Percentiles rank a stretch among this genome's conserved stretches.
Evolutionary conservation across 2,888 invertebrate species (phyloP).

Genomic region (Hymenopus coronatus): DNA sequence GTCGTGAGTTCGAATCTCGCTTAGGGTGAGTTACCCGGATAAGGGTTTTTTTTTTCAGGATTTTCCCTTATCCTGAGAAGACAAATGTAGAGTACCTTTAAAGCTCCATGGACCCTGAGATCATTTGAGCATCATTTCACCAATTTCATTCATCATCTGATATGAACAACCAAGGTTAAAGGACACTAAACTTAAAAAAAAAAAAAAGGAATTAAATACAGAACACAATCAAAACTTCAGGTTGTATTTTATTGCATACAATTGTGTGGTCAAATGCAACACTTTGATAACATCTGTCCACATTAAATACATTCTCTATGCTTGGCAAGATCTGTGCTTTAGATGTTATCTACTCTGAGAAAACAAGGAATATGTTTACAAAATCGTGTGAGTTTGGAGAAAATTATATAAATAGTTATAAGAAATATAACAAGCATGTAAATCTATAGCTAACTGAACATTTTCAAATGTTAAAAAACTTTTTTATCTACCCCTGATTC

Average conservation of each 20-base stretch:
- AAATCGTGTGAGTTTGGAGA: neutral
- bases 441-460: neutral
- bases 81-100: too few species aligned
- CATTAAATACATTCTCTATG: neutral
- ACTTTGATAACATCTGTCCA: neutral
- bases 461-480: neutral
- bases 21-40: too few species aligned
- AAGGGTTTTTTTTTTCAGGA: too few species aligned
- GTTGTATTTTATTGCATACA: neutral
- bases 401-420: slow-evolving; percentile 6
- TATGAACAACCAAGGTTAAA: too few species aligned
- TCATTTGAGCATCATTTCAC: too few species aligned
- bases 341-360: neutral
- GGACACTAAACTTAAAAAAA: too few species aligned
- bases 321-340: slow-evolving; percentile 5
- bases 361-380: neutral
- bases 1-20: too few species aligned
- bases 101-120: too few species aligned
- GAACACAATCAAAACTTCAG: neutral
- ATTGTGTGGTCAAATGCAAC: neutral
- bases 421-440: neutral
- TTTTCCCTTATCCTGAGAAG: too few species aligned
- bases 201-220: too few species aligned
- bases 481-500: neutral
- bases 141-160: too few species aligned